Base-by-base conservation (phyloP, 2,113 vertebrate species). In the Plecturocebus donacophilus region DNA sequence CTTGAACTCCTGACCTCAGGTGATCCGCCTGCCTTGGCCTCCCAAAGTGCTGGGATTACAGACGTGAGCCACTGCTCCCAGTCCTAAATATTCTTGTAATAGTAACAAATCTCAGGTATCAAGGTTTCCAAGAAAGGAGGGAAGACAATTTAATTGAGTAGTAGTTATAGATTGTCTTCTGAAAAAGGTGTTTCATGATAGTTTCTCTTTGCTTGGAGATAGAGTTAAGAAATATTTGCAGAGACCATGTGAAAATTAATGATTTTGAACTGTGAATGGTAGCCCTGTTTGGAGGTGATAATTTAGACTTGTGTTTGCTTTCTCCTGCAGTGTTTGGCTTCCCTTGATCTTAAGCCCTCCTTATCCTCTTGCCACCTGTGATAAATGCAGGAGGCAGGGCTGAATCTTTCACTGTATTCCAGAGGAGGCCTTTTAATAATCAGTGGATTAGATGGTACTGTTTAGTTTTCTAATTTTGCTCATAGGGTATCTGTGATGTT, bases 341-440 rank as follows among this genome's bases (percentile, higher is more conserved):
- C 32, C 77, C 95, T 97, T 94, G 79, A 73, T 97, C 45, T 95
- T 97, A 73, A 94, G 42, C 56, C 11, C 35, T 66, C 35, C 25
- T 81, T 85, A 81, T 56, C 38, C 17, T 64, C 23, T 96, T 87
- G 49, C 52, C 30, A 68, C 76, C 84, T 92, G 94, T 96, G 82
- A 93, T 88, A 73, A 95, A 54, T 85, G 61, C 93, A 96, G 56
- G 77, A 75, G 25, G 13, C 20, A 86, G 77, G 8, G 42, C 71
- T 66, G 45, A 97, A 52, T 86, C 54, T 73, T 56, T 66, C 38
- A 73, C 40, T 83, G 40, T 42, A 76, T 93, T 96, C 80, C 42
- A 89, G 32, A 73, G 80, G 32, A 82, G 35, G 5, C 54, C 30
- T 91, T 95, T 94, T 94, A 96, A 70, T 97, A 87, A 71, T 96